Base-by-base conservation (phyloP, 2,888 invertebrate genomes). In the Nasonia oneida region DNA sequence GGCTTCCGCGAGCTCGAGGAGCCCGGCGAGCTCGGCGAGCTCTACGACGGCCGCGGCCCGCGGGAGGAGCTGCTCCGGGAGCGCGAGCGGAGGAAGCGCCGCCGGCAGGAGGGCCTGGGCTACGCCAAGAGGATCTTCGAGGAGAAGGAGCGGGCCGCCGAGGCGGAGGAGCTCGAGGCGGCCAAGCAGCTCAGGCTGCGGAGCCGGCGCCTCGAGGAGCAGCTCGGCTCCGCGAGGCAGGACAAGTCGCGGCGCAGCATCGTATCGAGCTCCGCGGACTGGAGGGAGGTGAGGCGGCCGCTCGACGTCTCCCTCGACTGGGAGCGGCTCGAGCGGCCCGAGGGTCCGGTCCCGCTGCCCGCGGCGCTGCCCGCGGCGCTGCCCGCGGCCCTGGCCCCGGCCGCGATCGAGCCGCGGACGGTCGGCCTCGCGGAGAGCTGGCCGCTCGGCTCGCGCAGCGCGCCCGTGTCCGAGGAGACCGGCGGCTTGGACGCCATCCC, bases 111-210 rank as follows among this genome's bases (percentile, higher is more conserved):
- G 89, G 95, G 96, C 76, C 91, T 96, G 37, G 96, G 95, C 77
- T 94, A 95, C 79, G 95, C 95, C 93, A 95, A 95, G 88, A 96
- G 96, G 94, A 96, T 97, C 89, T 97, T 97, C 92, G 97, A 97
- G 93, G 96, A 96, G 81, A 97, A 97, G 92, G 96, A 97, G 91
- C 95, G 94, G 88, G 94, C 95, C 61, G 96, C 96, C 2, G 96
- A 96, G 90, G 95, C 96, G 91, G 95, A 95, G 92, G 92, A 23
- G 23, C 23, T 23, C 23, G 23, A 23, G 23, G 23, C 23, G 23
- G 23, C 23, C 23, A 23, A 23, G 23, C 23, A 93, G 83, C 93
- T 94, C 23, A 23, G 23, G 23, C 1, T 23, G 23, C 23, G 23
- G 23, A 23, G 23, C 23, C 23, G 23, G 23, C 23, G 23, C 23